phyloP scores from a whole-genome alignment of 2,797 vertebrate species.

The Coracias cyanogaster region DNA sequence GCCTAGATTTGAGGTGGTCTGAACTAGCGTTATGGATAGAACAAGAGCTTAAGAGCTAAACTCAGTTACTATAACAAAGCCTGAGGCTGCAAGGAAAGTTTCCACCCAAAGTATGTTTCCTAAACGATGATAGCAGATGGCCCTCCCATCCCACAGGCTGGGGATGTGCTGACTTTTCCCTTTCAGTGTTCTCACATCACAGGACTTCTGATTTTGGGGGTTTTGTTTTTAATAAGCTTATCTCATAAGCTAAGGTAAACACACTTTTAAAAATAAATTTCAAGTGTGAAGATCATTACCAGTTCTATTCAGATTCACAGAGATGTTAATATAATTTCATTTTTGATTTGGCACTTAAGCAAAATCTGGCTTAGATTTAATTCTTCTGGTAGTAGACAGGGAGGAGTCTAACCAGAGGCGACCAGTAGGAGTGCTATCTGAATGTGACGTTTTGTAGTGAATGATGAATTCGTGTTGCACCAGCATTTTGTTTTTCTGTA shows the following conservation, averaged over 20 bases:
- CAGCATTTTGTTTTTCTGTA: background rate
- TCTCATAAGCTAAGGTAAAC: constrained; percentile 6
- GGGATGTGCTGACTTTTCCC: background rate
- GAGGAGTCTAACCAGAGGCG: background rate
- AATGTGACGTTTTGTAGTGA: background rate
- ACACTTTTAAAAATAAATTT: constrained; percentile 1
- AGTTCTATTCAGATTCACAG: background rate
- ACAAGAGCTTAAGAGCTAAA: background rate
- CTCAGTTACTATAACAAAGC: background rate
- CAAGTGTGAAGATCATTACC: background rate
- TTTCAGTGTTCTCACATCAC: background rate
- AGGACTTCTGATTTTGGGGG: background rate
- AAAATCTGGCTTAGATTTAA: background rate
- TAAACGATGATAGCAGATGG: background rate
- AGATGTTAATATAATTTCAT: background rate
- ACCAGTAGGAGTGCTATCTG: background rate
- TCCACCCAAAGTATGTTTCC: background rate
- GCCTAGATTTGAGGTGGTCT: background rate
- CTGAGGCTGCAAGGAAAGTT: background rate
- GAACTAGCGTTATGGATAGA: background rate
- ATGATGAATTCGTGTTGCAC: background rate
- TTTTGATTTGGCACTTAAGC: background rate
- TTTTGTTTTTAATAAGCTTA: background rate
- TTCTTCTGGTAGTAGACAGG: background rate
- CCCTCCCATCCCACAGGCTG: background rate